Base-by-base conservation (phyloP, 2,113 vertebrate species). In the Ariopsis seemanni region DNA sequence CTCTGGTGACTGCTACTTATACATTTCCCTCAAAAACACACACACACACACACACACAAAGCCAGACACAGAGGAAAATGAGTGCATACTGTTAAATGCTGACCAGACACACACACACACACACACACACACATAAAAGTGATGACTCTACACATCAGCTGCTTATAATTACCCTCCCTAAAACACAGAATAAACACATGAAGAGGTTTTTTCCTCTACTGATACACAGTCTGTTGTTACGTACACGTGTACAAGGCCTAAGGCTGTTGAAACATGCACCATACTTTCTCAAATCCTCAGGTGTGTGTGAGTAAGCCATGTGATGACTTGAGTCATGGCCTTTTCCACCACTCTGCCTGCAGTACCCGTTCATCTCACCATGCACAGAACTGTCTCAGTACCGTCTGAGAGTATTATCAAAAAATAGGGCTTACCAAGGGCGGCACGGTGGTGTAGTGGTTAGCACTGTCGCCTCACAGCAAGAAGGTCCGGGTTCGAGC, bases 61-160 rank as follows among this genome's bases (percentile, higher is more conserved):
- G 30, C 42, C 42, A 42, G 42, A 65, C 34, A 82, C 11, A 85
- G 14, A 52, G 12, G 30, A 75, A 30, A 48, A 77, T 72, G 80
- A 82, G 57, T 63, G 57, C 20, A 60, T 9, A 17, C 3, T 12
- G 14, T 55, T n/a, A 80, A 80, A 58, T 80, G 78, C 52, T 80
- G 81, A 82, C 42, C 42, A 63, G 2, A 63, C 58, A 82, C 60
- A n/a, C 27, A 84, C 80, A 34, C 20, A 57, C 3, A 34, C 20
- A 57, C 3, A 27, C 14, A 71, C 27, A 67, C 57, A 77, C 48
- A 63, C 25, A 87, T 5, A 83, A 75, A 75, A 52, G 5, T 78
- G 69, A 87, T 87, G 53, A 82, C 17, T 83, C 10, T 60, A 83
- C 80, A 87, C 69, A 63, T 48, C 7, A 4, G 30, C 12, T 83